phyloP scores from a whole-genome alignment of 2,888 invertebrate genomes.

The Dynastes maya region DNA sequence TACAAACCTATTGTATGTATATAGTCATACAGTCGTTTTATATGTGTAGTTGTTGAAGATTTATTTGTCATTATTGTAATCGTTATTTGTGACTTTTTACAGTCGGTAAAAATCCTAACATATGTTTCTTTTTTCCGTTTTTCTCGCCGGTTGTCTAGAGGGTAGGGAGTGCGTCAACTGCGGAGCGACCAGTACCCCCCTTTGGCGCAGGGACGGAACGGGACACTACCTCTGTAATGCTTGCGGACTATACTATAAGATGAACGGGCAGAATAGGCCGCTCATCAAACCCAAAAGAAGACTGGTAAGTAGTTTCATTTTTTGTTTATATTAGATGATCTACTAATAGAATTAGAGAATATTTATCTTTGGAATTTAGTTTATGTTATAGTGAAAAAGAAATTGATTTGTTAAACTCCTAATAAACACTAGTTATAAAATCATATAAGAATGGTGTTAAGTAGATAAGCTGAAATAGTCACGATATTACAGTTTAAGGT shows the following conservation, averaged over 20 bases:
- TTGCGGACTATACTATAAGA: conserved; percentile 99
- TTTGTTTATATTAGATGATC: background rate
- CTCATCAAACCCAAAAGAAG: conserved; percentile 99
- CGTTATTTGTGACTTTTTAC: background rate
- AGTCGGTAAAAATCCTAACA: conserved; percentile 36
- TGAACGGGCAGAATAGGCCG: conserved; percentile 99
- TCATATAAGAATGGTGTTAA: no score
- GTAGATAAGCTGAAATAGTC: no score
- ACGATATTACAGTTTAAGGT: no score
- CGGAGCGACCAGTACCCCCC: conserved; percentile 97
- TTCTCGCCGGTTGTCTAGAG: conserved; percentile 73
- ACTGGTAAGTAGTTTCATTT: conserved; percentile 87
- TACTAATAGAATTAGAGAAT: background rate
- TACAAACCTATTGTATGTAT: conserved; percentile 2
- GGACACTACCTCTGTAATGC: conserved; percentile 99
- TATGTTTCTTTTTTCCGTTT: conserved; percentile 45
- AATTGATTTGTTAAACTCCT: no score
- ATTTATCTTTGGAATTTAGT: no score
- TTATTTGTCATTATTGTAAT: conserved; percentile 26
- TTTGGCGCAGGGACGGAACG: conserved; percentile 97
- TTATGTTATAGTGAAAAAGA: no score
- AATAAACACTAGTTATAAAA: no score
- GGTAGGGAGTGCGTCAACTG: conserved; percentile 99
- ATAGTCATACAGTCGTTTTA: conserved; percentile 11
- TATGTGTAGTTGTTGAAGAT: conserved; percentile 8